phyloP scores from a whole-genome alignment of 2,113 vertebrate species.

The Lota lota region DNA sequence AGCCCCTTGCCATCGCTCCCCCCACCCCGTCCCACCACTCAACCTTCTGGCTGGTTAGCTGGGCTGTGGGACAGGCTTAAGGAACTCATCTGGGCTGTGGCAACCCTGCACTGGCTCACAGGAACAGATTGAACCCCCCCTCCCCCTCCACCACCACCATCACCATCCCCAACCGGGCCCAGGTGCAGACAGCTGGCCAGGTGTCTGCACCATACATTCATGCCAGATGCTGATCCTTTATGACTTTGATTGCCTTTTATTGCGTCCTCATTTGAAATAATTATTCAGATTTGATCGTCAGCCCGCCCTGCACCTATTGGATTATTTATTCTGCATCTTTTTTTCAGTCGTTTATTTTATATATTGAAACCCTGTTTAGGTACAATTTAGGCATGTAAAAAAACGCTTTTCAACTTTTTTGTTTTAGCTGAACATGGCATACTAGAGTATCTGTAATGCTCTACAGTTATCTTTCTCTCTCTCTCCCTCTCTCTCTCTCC shows the following conservation, averaged over 20 bases:
- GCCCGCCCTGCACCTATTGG: too few relatives aligned
- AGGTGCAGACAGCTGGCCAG: constrained; percentile 16
- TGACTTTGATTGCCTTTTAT: too few relatives aligned
- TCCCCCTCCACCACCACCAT: background rate
- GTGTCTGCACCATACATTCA: background rate
- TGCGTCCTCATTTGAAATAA: too few relatives aligned
- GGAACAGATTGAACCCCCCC: constrained; percentile 42
- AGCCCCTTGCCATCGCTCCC: constrained; percentile 22
- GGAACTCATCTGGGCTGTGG: constrained; percentile 62
- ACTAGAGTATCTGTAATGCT: too few relatives aligned
- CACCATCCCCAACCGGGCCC: background rate
- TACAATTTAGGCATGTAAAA: too few relatives aligned
- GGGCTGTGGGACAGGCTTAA: constrained; percentile 55
- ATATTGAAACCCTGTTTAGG: too few relatives aligned
- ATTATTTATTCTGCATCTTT: too few relatives aligned
- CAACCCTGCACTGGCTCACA: constrained; percentile 55
- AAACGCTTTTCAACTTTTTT: too few relatives aligned
- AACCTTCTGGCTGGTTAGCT: constrained; percentile 30
- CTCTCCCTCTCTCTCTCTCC: too few relatives aligned
- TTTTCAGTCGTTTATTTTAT: background rate
- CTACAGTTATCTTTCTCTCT: background rate
- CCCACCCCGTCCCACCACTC: background rate
- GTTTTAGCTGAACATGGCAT: too few relatives aligned
- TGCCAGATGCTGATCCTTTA: too few relatives aligned
- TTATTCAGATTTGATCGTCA: too few relatives aligned